Evolutionary conservation across 1,140 invertebrate species (phyloP), one percentile per base, ranked within the genome.

Genomic region (Nasonia giraulti): DNA sequence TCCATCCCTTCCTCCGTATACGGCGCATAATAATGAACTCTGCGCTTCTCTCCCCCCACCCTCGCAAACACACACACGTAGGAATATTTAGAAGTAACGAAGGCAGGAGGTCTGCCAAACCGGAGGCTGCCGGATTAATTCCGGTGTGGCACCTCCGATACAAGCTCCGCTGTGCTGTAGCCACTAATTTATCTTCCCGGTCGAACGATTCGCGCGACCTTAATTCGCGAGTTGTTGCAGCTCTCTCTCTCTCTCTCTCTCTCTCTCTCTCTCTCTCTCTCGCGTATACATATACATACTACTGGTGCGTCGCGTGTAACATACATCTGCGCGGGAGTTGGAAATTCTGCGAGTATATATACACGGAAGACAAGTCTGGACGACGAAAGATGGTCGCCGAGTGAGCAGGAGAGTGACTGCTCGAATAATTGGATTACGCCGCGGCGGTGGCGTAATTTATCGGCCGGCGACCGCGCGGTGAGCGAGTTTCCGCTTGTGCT

Each of bases 361-460:
- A 12, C 20, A 4, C 20, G 55, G 55, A 62, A 62, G 55, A 62
- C 55, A 62, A 62, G 55, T 62, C 55, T 62, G 55, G 55, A 62
- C 17, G 20, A 62, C n/a, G 62, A 80, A 79, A 80, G 76, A 79
- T 68, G 50, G 55, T 3, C 44, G n/a, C 20, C 27, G 33, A 73
- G 37, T 17, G 14, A 74, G 47, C 23, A 23, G 14, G 31, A 80
- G 68, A 84, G 47, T 27, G 76, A 80, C 27, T 84, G 76, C 82
- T 73, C 75, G 82, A 83, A 83, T 78, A 83, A 83, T 83, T 83
- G 33, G 66, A 83, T 83, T 78, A 78, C 47, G 31, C 47, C 1
- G 69, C 27, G 3, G 0, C 11, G 10, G 23, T 3, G 31, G 27
- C 4, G 79, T 74, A 82, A 83, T 83, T 83, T 78, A 83, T 83